Percentiles rank a stretch among this genome's conserved stretches.
phyloP scores from a whole-genome alignment of 2,797 vertebrate genomes.

The Silurus lanzhouensis region DNA sequence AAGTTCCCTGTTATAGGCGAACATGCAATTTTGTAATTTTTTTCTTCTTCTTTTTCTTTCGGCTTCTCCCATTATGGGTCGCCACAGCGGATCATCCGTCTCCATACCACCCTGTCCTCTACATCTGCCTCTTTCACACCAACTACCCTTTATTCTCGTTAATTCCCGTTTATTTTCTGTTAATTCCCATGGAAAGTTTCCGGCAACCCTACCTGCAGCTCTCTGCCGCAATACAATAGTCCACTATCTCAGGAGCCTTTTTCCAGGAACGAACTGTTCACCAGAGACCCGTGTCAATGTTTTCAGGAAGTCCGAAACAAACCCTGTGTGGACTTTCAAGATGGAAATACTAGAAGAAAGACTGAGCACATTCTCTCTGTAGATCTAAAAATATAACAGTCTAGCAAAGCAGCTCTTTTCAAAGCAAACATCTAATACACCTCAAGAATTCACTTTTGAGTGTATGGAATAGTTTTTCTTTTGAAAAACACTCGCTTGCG shows the following conservation, averaged over 20 bases:
- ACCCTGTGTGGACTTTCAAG: background rate
- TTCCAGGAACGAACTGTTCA: background rate
- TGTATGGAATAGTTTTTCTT: background rate
- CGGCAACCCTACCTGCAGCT: background rate
- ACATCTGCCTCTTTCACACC: too few species aligned
- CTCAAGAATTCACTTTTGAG: background rate
- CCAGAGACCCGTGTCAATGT: background rate
- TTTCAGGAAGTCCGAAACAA: background rate
- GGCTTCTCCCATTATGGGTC: too few species aligned
- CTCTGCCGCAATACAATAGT: background rate
- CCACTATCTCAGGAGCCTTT: background rate
- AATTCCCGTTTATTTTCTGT: too few species aligned
- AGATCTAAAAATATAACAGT: background rate
- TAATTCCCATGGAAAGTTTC: too few species aligned
- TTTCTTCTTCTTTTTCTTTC: too few species aligned
- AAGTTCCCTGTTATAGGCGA: too few species aligned
- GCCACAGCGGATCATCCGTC: too few species aligned
- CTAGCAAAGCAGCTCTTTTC: background rate
- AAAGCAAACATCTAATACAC: too few species aligned
- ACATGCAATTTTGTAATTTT: too few species aligned
- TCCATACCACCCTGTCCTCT: too few species aligned
- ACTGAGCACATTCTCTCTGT: background rate
- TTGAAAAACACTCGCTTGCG: background rate
- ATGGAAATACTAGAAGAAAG: background rate
- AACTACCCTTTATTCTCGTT: too few species aligned